Base-by-base conservation (phyloP, 2,888 invertebrate genomes). In the Odontocolon sp. region DNA sequence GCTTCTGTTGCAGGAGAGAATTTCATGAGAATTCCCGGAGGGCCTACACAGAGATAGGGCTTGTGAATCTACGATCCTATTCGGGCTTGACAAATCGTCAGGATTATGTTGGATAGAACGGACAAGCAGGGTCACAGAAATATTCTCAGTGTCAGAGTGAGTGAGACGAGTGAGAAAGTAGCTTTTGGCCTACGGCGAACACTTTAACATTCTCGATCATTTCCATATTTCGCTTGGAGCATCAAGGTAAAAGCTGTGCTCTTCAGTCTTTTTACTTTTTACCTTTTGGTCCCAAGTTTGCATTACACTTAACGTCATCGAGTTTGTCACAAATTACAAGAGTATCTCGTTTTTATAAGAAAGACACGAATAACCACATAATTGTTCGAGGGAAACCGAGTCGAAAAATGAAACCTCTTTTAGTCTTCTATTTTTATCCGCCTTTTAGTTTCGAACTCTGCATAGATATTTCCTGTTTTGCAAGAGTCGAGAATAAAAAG, bases 81-180 rank as follows among this genome's bases (percentile, higher is more conserved):
- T 40, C 38, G 47, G 42, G 40, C 14, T 69, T 69, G 63, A 69
- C 74, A 74, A 74, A 68, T 57, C 63, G 63, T 57, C 57, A 42
- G 61, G 68, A 74, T 64, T 64, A 50, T 59, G 57, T 54, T 59
- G 52, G 52, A 56, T 36, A 26, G 21, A 28, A 45, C 31, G 54
- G 56, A 50, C 16, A 28, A 38, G 63, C 63, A 63, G 50, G 38
- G 63, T 47, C 59, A n/a, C 18, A 63, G 14, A 5, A 2, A 26
- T 14, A 36, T 38, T 9, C 42, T 31, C 33, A 23, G 6, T 11
- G 11, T 31, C n/a, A n/a, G n/a, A 8, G 42, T 23, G 23, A 66
- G 28, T 18, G 33, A 50, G 6, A n/a, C 28, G 56, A 47, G 45
- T 36, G 33, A 57, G 57, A 36, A 63, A 56, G 61, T 63, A 11